These are phyloP conservation scores for Tanaodytes sp. DNA, from an alignment of 2,888 invertebrate species.

Conservation along the genomic window DNA sequence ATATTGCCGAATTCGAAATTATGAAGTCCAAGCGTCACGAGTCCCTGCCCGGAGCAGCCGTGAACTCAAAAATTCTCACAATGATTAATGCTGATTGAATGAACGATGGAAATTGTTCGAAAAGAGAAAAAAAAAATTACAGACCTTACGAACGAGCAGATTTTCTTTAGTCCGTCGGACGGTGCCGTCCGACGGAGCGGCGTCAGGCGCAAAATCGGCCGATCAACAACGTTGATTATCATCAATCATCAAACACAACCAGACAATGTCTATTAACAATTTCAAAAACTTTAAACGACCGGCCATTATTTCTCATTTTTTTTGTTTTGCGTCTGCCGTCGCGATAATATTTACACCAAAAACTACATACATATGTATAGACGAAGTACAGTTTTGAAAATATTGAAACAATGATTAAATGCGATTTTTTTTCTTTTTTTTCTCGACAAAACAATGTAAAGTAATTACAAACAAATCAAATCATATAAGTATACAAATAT, in stretches of 20 bases:
- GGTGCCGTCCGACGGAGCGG: constrained; percentile 26
- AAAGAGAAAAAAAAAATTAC: constrained; percentile 39
- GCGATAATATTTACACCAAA: constrained; percentile 45
- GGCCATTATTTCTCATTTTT: no score
- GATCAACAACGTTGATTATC: constrained; percentile 35
- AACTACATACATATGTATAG: constrained; percentile 50
- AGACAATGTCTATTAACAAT: constrained; percentile 36
- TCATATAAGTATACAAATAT: no score
- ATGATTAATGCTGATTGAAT: constrained; percentile 15
- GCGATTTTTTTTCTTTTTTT: no score
- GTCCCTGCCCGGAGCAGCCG: constrained; percentile 43
- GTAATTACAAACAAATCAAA: no score
- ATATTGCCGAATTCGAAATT: constrained; percentile 2
- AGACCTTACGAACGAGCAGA: constrained; percentile 39
- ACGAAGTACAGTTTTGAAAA: constrained; percentile 47
- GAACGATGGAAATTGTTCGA: constrained; percentile 14
- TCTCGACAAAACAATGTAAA: no score
- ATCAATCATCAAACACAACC: constrained; percentile 38
- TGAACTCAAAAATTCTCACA: constrained; percentile 13
- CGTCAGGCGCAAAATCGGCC: constrained; percentile 30
- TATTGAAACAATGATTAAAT: no score
- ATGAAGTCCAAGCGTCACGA: constrained; percentile 33
- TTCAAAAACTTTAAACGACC: constrained; percentile 31
- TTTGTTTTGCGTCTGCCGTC: constrained; percentile 33
- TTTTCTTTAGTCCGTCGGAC: constrained; percentile 38